Base-by-base conservation (phyloP, 2,113 vertebrate genomes). In the Irena cyanogastra region DNA sequence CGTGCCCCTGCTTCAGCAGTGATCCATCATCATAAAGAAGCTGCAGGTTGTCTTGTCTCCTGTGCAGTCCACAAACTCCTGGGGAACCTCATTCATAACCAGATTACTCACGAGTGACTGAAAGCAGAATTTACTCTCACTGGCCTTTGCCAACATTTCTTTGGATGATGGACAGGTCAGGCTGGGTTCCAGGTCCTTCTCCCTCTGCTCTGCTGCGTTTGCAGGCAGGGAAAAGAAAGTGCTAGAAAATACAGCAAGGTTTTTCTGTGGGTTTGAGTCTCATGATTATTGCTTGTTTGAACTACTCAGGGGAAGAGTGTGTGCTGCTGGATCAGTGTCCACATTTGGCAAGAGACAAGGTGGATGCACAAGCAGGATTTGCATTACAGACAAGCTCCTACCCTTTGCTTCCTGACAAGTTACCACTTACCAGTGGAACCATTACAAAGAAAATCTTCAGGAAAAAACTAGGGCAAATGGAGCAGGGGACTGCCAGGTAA, bases 31-130 rank as follows among this genome's bases (percentile, higher is more conserved):
- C 89, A 30, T 83, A 78, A 94, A 78, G 91, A 87, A 91, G 56
- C 72, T 81, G 89, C 72, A 60, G 77, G 72, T 81, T 89, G 69
- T 78, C 87, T 94, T 0, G 0, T 70, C 53, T 87, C 72, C 68
- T 2, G 1, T 66, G 83, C 68, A 84, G 76, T 70, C 49, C 69
- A 94, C 90, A 94, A 95, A 94, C 77, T 93, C 77, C 65, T n/a
- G 28, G 81, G 52, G 65, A 87, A 37, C 65, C 87, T 95, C 95
- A 92, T 94, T 93, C 83, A 82, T 91, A 93, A 95, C 69, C 64
- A 72, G 52, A 91, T 87, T 78, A 84, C 72, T 94, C 84, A 84
- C 28, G 22, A 95, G 83, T 89, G 87, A 92, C 91, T 82, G 77
- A 81, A 80, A 83, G 68, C 50, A 92, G 47, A 92, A 89, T 91